Percentiles rank a stretch among this genome's conserved stretches.
These are phyloP conservation scores for Gymnosoma rotundatum DNA, from an alignment of 2,888 invertebrate species.

Conservation along the genomic window DNA sequence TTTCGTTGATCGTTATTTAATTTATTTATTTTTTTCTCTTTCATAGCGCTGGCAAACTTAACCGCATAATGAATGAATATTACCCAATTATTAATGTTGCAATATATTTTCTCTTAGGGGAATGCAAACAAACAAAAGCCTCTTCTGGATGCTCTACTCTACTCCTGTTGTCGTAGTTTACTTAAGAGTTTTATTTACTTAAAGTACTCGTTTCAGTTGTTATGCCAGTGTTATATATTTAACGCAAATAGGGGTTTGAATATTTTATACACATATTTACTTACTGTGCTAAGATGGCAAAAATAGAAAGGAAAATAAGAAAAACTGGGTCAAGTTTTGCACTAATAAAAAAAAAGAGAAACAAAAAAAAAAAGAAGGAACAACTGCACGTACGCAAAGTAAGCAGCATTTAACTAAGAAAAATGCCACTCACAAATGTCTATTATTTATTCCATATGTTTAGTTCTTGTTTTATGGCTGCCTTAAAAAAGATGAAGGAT, in stretches of 20 bases:
- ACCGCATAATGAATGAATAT: constrained; percentile 33
- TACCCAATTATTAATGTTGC: constrained; percentile 47
- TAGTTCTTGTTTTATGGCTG: constrained; percentile 1
- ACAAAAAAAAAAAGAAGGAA: constrained; percentile 1
- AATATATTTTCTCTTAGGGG: constrained; percentile 19
- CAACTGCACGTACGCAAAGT: constrained; percentile 45
- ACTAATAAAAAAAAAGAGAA: constrained; percentile 64
- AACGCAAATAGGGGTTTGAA: constrained; percentile 34
- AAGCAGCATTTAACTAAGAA: constrained; percentile 26
- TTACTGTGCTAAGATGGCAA: constrained; percentile 8
- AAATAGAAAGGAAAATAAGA: constrained; percentile 35
- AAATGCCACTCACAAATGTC: constrained; percentile 26
- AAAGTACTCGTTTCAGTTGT: constrained; percentile 46
- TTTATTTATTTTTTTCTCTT: not conserved
- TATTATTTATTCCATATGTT: constrained; percentile 1
- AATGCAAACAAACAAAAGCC: constrained; percentile 30
- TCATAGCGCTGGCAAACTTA: constrained; percentile 19
- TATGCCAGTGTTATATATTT: constrained; percentile 39
- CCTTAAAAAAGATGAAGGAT: constrained; percentile 10
- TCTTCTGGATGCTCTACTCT: constrained; percentile 13
- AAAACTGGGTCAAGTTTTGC: constrained; percentile 74
- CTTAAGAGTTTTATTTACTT: constrained; percentile 48
- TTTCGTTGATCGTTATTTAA: not conserved
- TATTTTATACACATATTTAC: constrained; percentile 29
- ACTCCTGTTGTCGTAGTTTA: constrained; percentile 26